Evolutionary conservation across 2,113 vertebrate genomes (phyloP).

Genomic region (Apodemus sylvaticus): DNA sequence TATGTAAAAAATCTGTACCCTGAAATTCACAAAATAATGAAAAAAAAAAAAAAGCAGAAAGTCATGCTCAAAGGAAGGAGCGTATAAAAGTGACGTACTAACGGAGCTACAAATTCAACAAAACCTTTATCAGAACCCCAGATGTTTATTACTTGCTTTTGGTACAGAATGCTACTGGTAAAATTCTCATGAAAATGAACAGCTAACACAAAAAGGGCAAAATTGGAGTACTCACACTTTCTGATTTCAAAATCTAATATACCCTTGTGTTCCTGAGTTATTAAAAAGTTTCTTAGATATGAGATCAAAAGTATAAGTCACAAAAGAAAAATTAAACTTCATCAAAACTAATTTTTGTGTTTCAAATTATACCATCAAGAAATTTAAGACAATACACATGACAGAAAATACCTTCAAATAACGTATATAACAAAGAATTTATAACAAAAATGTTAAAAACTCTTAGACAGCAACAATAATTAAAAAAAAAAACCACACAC

Average conservation of each 20-base stretch:
- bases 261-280: not conserved
- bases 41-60: conserved; percentile 20
- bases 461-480: not conserved
- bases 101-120: not conserved
- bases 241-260: conserved; percentile 8
- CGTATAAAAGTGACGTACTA: not conserved
- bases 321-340: not conserved
- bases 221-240: not conserved
- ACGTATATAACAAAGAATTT: not conserved
- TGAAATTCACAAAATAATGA: not conserved
- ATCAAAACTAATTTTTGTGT: not conserved
- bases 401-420: conserved; percentile 19
- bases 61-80: not conserved
- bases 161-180: not conserved
- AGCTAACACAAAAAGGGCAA: conserved; percentile 36
- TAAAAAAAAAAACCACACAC: not conserved
- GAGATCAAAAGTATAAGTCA: conserved; percentile 4
- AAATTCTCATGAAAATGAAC: conserved; percentile 44
- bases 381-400: not conserved
- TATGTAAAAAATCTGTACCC: not conserved
- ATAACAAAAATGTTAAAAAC: not conserved
- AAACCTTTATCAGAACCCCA: not conserved
- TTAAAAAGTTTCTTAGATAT: not conserved
- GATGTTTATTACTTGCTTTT: not conserved
- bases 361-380: not conserved